Evolutionary conservation across 2,888 invertebrate species (phyloP).

Genomic region (Metellina segmentata): DNA sequence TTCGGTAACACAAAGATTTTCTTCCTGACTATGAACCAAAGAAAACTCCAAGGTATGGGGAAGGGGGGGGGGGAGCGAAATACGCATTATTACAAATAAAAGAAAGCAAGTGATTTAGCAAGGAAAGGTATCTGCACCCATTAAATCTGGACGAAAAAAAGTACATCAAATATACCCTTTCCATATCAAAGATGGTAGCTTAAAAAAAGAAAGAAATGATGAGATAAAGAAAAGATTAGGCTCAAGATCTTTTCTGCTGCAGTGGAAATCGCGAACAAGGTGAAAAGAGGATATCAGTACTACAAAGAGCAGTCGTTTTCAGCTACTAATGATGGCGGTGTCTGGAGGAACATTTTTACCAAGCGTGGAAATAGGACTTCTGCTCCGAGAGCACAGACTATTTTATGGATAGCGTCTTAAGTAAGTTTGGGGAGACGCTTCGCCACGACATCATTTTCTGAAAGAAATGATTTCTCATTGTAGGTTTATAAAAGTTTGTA

Average conservation of each 20-base stretch:
- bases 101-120: slow-evolving; percentile 29
- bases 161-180: slow-evolving; percentile 34
- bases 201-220: not conserved
- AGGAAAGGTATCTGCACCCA: slow-evolving; percentile 39
- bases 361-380: slow-evolving; percentile 19
- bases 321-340: slow-evolving; percentile 40
- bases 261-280: not conserved
- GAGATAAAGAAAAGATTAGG: slow-evolving; percentile 30
- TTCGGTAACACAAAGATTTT: not conserved
- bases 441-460: not conserved
- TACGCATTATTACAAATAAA: slow-evolving; percentile 15
- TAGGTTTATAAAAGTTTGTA: no score
- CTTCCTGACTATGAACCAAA: not conserved
- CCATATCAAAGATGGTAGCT: slow-evolving; percentile 35
- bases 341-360: not conserved
- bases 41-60: not conserved
- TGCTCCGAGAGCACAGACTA: not conserved
- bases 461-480: not conserved
- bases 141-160: slow-evolving; percentile 32
- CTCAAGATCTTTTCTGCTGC: slow-evolving; percentile 23
- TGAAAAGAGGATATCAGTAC: not conserved
- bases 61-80: not conserved
- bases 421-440: slow-evolving; percentile 1
- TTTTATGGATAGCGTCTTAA: slow-evolving; percentile 1
- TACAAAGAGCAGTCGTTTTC: slow-evolving; percentile 19